A percentile compares a stretch with the other conserved stretches of the same genome.
Evolutionary conservation across 2,797 vertebrate species (phyloP).

Genomic region (Prionace glauca): DNA sequence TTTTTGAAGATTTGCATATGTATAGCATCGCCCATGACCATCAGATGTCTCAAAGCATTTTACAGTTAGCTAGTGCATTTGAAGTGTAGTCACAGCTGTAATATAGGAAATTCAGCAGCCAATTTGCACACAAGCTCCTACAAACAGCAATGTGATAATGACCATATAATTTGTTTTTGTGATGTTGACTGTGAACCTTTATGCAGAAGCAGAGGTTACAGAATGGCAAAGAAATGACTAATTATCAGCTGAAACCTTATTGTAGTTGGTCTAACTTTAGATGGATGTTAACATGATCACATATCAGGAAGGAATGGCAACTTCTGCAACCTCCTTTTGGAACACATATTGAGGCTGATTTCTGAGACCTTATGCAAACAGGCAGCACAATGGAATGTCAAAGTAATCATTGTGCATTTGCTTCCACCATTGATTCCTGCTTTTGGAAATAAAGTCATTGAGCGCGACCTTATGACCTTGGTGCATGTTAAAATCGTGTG

Average conservation of each 20-base stretch:
- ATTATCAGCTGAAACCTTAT: neutral
- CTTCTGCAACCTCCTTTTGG: neutral
- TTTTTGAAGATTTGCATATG: neutral
- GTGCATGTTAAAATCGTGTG: too few relatives aligned
- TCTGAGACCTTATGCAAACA: neutral
- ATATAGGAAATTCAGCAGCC: too few relatives aligned
- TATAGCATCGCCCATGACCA: too few relatives aligned
- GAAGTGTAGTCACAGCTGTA: too few relatives aligned
- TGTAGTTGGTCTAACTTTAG: neutral
- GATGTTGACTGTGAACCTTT: neutral
- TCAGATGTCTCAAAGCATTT: too few relatives aligned
- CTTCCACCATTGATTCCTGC: neutral
- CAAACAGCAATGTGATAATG: too few relatives aligned
- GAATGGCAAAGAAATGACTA: neutral
- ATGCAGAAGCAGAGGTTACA: neutral
- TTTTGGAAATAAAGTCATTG: neutral
- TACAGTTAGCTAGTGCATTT: too few relatives aligned
- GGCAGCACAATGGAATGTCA: neutral
- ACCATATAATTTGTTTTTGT: neutral
- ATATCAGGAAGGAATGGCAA: neutral
- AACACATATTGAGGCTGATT: neutral
- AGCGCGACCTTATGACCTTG: too few relatives aligned
- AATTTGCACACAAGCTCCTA: too few relatives aligned
- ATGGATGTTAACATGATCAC: neutral
- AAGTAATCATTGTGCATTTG: slow-evolving; percentile 4